Conservation (phyloP, 2,888 invertebrate genomes). For the Sicus ferrugineus region DNA sequence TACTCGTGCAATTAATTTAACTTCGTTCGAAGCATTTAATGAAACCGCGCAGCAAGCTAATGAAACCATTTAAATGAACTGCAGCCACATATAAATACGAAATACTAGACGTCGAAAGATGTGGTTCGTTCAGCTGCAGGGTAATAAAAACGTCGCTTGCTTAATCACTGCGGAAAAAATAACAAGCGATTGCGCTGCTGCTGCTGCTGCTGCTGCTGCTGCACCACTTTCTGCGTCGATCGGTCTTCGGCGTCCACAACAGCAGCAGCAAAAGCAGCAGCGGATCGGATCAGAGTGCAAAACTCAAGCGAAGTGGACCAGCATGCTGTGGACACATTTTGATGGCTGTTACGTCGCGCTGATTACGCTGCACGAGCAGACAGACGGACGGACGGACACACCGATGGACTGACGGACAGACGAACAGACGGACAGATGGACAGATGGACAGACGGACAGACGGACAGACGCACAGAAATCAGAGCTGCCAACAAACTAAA, state of each 20-base stretch:
- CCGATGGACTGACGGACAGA: no score
- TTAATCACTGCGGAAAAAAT: not conserved
- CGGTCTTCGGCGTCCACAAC: no score
- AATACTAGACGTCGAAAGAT: no score
- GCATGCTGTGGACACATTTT: not conserved
- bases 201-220: not conserved
- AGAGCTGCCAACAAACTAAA: constrained; percentile 8
- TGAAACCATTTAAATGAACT: not conserved
- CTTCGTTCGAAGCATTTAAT: not conserved
- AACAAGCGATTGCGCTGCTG: not conserved
- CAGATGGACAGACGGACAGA: no score
- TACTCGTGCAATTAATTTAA: not conserved
- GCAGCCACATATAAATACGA: no score
- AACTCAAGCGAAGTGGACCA: not conserved
- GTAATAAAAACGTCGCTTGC: not conserved
- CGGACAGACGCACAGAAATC: not conserved
- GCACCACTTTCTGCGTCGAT: not conserved
- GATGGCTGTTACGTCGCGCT: not conserved
- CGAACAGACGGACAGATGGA: no score
- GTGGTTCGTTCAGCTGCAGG: no score
- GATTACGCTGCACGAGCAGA: no score
- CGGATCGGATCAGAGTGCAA: constrained; percentile 7
- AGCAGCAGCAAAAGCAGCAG: no score
- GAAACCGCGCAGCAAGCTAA: not conserved
- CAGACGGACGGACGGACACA: no score